Conservation (phyloP, 2,797 vertebrate genomes). For the Esox lucius region DNA sequence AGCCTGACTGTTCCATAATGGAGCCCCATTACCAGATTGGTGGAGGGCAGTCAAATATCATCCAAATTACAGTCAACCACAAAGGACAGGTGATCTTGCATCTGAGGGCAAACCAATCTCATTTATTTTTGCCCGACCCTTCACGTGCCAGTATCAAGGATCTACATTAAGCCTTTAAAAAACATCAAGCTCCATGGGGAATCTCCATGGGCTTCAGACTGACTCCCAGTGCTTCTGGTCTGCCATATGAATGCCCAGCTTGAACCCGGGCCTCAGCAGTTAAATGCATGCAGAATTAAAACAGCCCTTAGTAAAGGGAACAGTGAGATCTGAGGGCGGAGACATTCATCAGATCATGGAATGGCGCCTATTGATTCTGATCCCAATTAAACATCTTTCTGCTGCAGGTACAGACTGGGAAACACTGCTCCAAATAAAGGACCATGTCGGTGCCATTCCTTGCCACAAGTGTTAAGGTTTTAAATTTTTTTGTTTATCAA, state of each 20-base stretch:
- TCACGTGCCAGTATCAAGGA: too few relatives aligned
- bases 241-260: background rate
- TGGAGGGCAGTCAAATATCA: background rate
- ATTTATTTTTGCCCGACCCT: too few relatives aligned
- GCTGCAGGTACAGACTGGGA: slow-evolving; percentile 22
- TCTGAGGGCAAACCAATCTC: too few relatives aligned
- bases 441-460: background rate
- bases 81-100: background rate
- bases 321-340: slow-evolving; percentile 17
- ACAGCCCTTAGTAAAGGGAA: slow-evolving; percentile 12
- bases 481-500: too few relatives aligned
- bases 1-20: slow-evolving; percentile 1
- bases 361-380: slow-evolving; percentile 2
- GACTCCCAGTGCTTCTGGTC: slow-evolving; percentile 7
- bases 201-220: too few relatives aligned
- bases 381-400: slow-evolving; percentile 30
- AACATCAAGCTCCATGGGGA: too few relatives aligned
- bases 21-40: background rate
- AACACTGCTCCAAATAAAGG: slow-evolving; percentile 15
- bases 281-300: slow-evolving; percentile 15
- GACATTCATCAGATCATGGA: slow-evolving; percentile 28
- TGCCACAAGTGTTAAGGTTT: too few relatives aligned
- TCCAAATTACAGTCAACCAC: background rate
- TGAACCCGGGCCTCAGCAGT: slow-evolving; percentile 15
- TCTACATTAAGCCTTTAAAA: too few relatives aligned